Conservation (phyloP, 2,797 vertebrate species). For the Anguilla anguilla region DNA sequence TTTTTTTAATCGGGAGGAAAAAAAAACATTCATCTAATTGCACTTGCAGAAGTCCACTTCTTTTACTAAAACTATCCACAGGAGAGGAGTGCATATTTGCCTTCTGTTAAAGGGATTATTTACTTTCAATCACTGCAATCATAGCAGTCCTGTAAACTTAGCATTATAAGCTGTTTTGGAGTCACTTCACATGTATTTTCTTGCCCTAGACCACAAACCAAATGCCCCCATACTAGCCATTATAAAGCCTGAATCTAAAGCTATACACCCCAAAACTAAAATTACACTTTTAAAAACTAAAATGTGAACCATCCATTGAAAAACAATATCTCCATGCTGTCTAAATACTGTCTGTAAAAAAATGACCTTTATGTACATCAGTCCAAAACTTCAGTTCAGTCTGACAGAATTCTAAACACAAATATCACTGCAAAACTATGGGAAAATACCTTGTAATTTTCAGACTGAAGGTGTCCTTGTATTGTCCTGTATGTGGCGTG, state of each 20-base stretch:
- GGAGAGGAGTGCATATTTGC: neutral
- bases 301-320: no score
- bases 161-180: neutral
- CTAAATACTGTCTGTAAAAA: no score
- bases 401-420: neutral
- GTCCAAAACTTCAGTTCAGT: neutral
- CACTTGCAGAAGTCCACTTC: neutral
- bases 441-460: conserved; percentile 94
- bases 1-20: no score
- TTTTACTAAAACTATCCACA: neutral
- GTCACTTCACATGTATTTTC: neutral
- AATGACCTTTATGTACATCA: neutral
- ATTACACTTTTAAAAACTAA: no score
- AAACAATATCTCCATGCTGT: no score
- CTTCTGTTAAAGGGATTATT: neutral
- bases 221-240: neutral
- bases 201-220: neutral
- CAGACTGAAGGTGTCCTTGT: conserved; percentile 96
- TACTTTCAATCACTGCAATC: neutral
- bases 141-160: neutral
- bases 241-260: no score
- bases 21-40: neutral
- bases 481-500: conserved; percentile 95
- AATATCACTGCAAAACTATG: neutral
- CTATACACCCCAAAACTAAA: no score